A percentile compares a stretch with the other conserved stretches of the same genome.
Evolutionary conservation across 2,113 vertebrate genomes (phyloP).

Genomic region (Poecilia latipinna): DNA sequence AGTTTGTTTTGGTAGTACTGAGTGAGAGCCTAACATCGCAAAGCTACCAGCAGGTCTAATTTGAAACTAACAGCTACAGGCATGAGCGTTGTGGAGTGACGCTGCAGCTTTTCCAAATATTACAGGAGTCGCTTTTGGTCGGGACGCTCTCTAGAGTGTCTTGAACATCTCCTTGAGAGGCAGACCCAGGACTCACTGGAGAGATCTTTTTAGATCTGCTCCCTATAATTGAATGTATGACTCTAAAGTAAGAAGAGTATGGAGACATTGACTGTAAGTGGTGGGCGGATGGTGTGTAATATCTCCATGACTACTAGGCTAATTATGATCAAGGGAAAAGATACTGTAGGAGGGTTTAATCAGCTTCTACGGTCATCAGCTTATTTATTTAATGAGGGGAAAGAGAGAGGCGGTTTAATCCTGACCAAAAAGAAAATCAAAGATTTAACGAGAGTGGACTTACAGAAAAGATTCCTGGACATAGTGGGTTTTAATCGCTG

Average conservation of each 20-base stretch:
- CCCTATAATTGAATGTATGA: not conserved
- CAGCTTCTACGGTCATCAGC: conserved; percentile 49
- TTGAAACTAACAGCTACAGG: not conserved
- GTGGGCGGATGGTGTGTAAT: conserved; percentile 47
- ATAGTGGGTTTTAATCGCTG: not conserved
- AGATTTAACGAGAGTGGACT: not conserved
- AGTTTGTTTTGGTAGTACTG: not conserved
- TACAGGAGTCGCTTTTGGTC: not conserved
- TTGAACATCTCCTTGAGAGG: not conserved
- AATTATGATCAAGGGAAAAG: conserved; percentile 66
- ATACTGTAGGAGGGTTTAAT: conserved; percentile 65
- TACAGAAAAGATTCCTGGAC: too few relatives aligned
- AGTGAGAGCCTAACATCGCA: not conserved
- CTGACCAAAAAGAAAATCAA: conserved; percentile 21
- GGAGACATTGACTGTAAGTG: conserved; percentile 19
- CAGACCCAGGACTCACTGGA: not conserved
- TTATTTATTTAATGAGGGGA: conserved; percentile 37
- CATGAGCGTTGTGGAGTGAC: not conserved
- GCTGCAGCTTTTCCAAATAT: not conserved
- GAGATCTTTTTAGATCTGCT: not conserved
- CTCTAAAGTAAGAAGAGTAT: conserved; percentile 14
- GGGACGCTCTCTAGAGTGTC: not conserved
- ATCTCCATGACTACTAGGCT: conserved; percentile 52
- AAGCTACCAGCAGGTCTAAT: not conserved
- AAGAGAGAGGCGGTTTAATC: conserved; percentile 9